Evolutionary conservation across 2,888 invertebrate species (phyloP).

Genomic region (Microctonus brassicae): DNA sequence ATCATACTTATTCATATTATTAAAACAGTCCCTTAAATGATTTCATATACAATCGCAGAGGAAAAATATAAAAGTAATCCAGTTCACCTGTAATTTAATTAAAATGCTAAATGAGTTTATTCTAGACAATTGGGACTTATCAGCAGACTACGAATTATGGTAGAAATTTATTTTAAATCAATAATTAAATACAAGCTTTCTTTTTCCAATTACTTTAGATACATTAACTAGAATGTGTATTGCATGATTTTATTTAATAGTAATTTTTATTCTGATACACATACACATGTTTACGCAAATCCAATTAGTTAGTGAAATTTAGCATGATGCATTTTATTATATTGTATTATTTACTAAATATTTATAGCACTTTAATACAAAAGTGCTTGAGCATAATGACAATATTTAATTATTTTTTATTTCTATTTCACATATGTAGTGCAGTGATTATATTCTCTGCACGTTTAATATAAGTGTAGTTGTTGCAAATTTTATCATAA

Average conservation of each 20-base stretch:
- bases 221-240: slow-evolving; percentile 33
- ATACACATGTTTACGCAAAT: not conserved
- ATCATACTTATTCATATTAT: slow-evolving; percentile 51
- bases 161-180: slow-evolving; percentile 2
- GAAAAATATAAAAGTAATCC: not conserved
- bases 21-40: slow-evolving; percentile 27
- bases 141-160: slow-evolving; percentile 2
- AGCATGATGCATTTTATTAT: slow-evolving; percentile 38
- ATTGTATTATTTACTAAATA: slow-evolving; percentile 13
- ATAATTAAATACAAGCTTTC: slow-evolving; percentile 59
- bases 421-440: not conserved
- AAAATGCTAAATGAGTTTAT: slow-evolving; percentile 10
- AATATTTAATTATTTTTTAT: slow-evolving; percentile 17
- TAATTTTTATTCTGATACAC: not conserved
- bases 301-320: not conserved
- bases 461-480: slow-evolving; percentile 38
- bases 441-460: slow-evolving; percentile 28
- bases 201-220: slow-evolving; percentile 57
- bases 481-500: slow-evolving; percentile 14
- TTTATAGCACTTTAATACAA: slow-evolving; percentile 10
- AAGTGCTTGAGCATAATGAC: slow-evolving; percentile 1
- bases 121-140: not conserved
- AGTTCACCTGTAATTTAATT: not conserved
- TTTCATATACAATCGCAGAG: not conserved
- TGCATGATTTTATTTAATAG: slow-evolving; percentile 49